A percentile compares a stretch with the other conserved stretches of the same genome.
These are phyloP conservation scores for Leptonema lineaticorne DNA, from an alignment of 1,140 invertebrate genomes.

Conservation along the genomic window DNA sequence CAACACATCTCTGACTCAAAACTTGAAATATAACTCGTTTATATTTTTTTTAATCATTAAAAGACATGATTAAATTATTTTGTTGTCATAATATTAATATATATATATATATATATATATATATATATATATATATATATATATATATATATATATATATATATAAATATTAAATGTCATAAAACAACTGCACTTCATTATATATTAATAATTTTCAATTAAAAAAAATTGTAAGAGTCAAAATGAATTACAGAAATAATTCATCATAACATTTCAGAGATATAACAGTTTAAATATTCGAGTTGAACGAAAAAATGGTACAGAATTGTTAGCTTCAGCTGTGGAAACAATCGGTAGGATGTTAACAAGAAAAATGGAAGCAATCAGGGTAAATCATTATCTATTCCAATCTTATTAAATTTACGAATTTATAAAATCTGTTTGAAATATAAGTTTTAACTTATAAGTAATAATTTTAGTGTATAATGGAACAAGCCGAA, in stretches of 20 bases:
- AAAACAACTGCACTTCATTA: no score
- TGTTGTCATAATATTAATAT: no score
- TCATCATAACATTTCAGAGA: constrained; percentile 56
- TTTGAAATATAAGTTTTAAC: neutral
- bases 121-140: no score
- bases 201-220: constrained; percentile 11
- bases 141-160: neutral
- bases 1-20: no score
- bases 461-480: constrained; percentile 11
- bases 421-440: neutral
- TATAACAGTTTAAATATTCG: constrained; percentile 73
- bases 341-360: constrained; percentile 73
- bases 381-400: constrained; percentile 62
- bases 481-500: constrained; percentile 70
- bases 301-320: constrained; percentile 73
- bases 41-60: no score
- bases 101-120: no score
- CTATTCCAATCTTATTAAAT: neutral
- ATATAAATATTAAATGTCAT: no score
- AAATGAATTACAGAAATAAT: neutral
- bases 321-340: constrained; percentile 70
- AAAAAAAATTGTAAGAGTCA: neutral
- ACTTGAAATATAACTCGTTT: no score
- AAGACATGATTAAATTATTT: no score
- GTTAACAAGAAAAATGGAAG: constrained; percentile 80